Conservation (phyloP, 2,797 vertebrate species). For the Cottoperca gobio region DNA sequence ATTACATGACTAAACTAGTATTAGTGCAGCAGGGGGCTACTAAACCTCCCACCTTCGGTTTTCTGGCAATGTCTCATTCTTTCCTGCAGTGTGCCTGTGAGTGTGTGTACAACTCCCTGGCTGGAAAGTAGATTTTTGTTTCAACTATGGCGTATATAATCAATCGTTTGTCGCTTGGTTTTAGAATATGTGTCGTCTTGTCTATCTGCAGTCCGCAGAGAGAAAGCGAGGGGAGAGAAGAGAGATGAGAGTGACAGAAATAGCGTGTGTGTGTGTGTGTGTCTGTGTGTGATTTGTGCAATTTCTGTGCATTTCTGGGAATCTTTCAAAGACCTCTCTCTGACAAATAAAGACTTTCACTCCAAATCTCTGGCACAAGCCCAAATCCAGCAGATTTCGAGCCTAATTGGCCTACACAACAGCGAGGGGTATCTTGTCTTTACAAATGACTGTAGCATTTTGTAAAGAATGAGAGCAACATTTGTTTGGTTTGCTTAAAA, state of each 20-base stretch:
- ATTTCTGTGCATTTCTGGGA: slow-evolving; percentile 47
- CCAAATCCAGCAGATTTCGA: slow-evolving; percentile 69
- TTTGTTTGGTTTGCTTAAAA: slow-evolving; percentile 54
- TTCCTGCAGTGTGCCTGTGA: slow-evolving; percentile 22
- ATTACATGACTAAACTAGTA: slow-evolving; percentile 50
- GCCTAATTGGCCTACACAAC: slow-evolving; percentile 79
- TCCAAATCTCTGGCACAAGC: slow-evolving; percentile 69
- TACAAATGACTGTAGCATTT: slow-evolving; percentile 62
- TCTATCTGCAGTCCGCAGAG: slow-evolving; percentile 55
- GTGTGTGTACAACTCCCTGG: slow-evolving; percentile 21
- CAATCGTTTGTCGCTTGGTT: slow-evolving; percentile 66
- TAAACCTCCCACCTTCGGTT: slow-evolving; percentile 36
- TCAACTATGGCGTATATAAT: slow-evolving; percentile 51
- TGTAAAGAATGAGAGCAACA: slow-evolving; percentile 42
- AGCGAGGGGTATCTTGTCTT: slow-evolving; percentile 68
- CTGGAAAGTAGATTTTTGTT: slow-evolving; percentile 54
- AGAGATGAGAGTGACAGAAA: slow-evolving; percentile 60
- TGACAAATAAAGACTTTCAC: slow-evolving; percentile 65
- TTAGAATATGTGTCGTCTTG: slow-evolving; percentile 56
- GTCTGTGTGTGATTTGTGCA: not conserved
- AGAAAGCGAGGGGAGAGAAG: slow-evolving; percentile 28
- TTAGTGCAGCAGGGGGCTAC: slow-evolving; percentile 38
- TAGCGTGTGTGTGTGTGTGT: not conserved
- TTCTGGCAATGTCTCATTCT: slow-evolving; percentile 43
- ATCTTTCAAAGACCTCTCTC: slow-evolving; percentile 58